These are phyloP conservation scores for Pseudorectes ferrugineus DNA, from an alignment of 2,113 vertebrate species.

Conservation along the genomic window DNA sequence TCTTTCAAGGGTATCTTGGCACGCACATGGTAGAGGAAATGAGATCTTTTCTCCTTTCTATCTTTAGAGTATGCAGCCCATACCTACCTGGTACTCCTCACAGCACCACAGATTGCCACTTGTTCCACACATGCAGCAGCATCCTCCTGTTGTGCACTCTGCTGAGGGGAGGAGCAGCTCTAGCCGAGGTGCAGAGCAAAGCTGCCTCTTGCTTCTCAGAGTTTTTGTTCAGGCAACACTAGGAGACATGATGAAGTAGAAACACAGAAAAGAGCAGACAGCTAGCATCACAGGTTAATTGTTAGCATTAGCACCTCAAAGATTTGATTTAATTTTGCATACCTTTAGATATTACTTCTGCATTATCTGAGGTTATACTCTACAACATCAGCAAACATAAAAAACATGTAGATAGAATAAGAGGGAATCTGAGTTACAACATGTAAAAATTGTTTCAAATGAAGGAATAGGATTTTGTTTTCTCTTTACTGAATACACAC, in stretches of 20 bases:
- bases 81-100: accelerated
- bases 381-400: neutral
- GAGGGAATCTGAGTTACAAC: neutral
- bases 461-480: neutral
- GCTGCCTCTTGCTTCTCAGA: neutral
- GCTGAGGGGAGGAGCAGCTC: neutral
- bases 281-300: neutral
- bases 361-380: neutral
- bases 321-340: neutral
- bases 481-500: neutral
- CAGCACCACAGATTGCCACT: neutral
- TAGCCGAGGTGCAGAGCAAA: neutral
- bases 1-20: neutral
- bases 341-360: neutral
- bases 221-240: neutral
- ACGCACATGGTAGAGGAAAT: neutral
- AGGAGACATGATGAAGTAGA: neutral
- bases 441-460: neutral
- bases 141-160: neutral
- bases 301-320: neutral
- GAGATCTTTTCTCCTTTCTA: neutral
- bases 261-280: neutral
- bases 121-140: neutral
- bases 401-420: neutral
- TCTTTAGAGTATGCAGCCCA: accelerated